Evolutionary conservation across 2,797 vertebrate species (phyloP).

Genomic region (Crypturellus tataupa): DNA sequence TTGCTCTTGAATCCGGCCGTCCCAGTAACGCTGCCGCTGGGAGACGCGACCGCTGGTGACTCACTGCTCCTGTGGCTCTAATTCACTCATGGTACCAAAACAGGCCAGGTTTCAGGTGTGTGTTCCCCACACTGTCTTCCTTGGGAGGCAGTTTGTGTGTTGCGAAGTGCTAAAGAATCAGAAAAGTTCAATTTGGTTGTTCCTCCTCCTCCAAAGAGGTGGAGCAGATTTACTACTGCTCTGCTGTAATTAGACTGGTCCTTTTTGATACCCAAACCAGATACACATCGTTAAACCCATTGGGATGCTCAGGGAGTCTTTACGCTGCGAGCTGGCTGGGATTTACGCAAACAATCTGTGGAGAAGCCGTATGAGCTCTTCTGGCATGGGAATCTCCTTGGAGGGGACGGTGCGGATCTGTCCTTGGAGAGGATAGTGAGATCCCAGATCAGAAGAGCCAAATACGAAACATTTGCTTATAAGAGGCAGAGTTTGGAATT

Average conservation of each 20-base stretch:
- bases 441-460: not conserved
- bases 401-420: not conserved
- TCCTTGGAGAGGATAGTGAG: not conserved
- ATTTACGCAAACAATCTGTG: accelerated
- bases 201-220: not conserved
- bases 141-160: not conserved
- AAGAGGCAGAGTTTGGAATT: not conserved
- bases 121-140: not conserved
- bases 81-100: not conserved
- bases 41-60: not conserved
- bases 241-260: not conserved
- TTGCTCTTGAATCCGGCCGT: constrained; percentile 51
- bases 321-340: not conserved
- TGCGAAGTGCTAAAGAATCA: not conserved
- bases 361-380: accelerated
- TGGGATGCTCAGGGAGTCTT: not conserved
- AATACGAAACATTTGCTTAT: not conserved
- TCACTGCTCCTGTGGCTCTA: not conserved
- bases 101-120: not conserved
- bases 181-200: not conserved
- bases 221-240: not conserved
- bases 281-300: accelerated
- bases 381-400: accelerated
- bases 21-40: accelerated
- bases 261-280: not conserved